phyloP scores from a whole-genome alignment of 2,113 vertebrate genomes.

The Hassar affinis region DNA sequence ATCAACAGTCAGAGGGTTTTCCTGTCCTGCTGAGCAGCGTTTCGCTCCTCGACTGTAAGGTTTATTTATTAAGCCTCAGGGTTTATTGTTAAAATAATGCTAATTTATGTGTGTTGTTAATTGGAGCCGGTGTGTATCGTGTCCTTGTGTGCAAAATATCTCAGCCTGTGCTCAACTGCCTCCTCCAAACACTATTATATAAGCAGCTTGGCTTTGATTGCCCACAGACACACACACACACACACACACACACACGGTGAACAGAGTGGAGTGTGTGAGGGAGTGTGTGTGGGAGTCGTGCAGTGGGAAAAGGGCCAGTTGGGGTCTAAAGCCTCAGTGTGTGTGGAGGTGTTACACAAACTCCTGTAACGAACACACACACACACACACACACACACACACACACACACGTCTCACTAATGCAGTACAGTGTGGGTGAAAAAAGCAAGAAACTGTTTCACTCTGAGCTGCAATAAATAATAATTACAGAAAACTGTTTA shows the following conservation, averaged over 20 bases:
- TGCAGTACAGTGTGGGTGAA: constrained; percentile 45
- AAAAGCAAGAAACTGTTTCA: constrained; percentile 24
- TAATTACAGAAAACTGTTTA: too few relatives aligned
- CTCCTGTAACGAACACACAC: constrained; percentile 46
- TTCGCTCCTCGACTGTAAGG: background rate
- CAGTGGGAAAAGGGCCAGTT: constrained; percentile 51
- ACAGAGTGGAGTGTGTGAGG: constrained; percentile 43
- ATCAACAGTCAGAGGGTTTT: background rate
- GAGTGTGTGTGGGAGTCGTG: constrained; percentile 52
- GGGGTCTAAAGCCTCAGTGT: constrained; percentile 50
- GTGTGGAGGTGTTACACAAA: constrained; percentile 50
- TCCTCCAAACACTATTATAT: constrained; percentile 57
- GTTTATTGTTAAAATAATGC: background rate
- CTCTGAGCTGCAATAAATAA: constrained; percentile 1
- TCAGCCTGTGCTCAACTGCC: constrained; percentile 44
- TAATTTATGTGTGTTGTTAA: constrained; percentile 11
- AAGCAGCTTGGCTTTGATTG: constrained; percentile 50
- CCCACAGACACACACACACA: constrained; percentile 39
- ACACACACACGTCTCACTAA: constrained; percentile 28
- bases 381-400: constrained; percentile 34
- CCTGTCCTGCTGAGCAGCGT: background rate
- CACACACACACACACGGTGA: constrained; percentile 10
- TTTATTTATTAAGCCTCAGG: background rate
- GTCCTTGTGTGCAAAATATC: constrained; percentile 35
- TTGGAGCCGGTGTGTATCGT: background rate